Base-by-base conservation (phyloP, 1,140 invertebrate genomes). In the Heterodera schachtii region DNA sequence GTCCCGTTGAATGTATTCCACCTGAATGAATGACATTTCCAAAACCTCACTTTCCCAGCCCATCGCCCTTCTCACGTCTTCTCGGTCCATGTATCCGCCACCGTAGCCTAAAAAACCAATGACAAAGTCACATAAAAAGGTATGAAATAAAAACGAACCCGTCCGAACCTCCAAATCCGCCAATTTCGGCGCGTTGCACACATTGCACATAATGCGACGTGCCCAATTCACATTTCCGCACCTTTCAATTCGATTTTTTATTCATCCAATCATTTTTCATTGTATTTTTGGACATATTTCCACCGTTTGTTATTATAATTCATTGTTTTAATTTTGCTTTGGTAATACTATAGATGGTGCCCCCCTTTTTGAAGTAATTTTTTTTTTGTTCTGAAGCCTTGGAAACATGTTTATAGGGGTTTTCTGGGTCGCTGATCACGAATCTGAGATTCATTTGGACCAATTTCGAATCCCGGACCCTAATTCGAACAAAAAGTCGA, bases 201-300 rank as follows among this genome's bases (percentile, higher is more conserved):
- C 95, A 91, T 99, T 99, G 90, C 98, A 99, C 75, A 95, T 95
- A 86, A 94, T 94, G 70, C 98, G 92, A 80, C 97, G 92, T 16
- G 97, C 97, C 98, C 98, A 99, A 90, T 99, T 99, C 3, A 99
- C 97, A 91, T 99, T 99, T 2, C 96, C 96, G 92, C 97, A 99
- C 86, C 93, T 93, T 79, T 46, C 90, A 89, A 77, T 52, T 21
- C 16, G 21, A 76, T 44, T 79, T 81, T 44, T 5, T 73, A 46
- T 75, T 79, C 60, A 43, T 43, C n/a, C n/a, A n/a, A n/a, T n/a
- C n/a, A n/a, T n/a, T n/a, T n/a, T n/a, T n/a, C n/a, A n/a, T n/a
- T n/a, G n/a, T n/a, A n/a, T n/a, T n/a, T n/a, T n/a, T n/a, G n/a
- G n/a, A n/a, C n/a, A n/a, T n/a, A n/a, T n/a, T n/a, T n/a, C n/a